Base-by-base conservation (phyloP, 2,888 invertebrate species). In the Plutella xylostella region DNA sequence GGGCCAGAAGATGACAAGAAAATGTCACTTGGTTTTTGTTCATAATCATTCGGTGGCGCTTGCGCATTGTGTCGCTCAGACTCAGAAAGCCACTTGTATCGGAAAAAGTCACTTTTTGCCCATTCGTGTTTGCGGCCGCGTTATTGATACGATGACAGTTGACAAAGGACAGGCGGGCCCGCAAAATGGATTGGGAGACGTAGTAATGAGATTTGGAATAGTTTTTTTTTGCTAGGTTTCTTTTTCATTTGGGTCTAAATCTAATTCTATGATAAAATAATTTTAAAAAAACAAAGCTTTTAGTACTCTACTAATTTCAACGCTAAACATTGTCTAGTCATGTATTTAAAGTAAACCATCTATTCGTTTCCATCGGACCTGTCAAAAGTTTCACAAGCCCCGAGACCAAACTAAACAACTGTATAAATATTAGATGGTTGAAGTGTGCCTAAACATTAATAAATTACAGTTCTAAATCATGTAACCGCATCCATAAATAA, bases 11-110 rank as follows among this genome's bases (percentile, higher is more conserved):
- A 62, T 65, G 63, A 67, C 68, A 69, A 63, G 51, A 64, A 64
- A 63, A 69, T 78, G 79, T 75, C 75, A 78, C 76, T 72, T 72
- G 55, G 50, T 57, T 54, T 63, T 71, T 73, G 67, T 71, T 39
- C 30, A 51, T 57, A 56, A 69, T 69, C 65, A 63, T 65, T 54
- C 61, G 68, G 72, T 80, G 82, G 82, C 82, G 82, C 82, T 83
- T 74, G 72, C 55, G 56, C 68, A 66, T 72, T 70, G 68, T 73
- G 51, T n/a, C n/a, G n/a, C n/a, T n/a, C n/a, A 56, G 62, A 62
- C 12, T 18, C 31, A 38, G 43, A 37, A 17, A 20, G 15, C 31
- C 41, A 40, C 54, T 48, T 57, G 65, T 65, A 61, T 63, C 52
- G 58, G 53, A 53, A 56, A 69, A 73, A 77, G 75, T 76, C 74